Base-by-base conservation (phyloP, 2,113 vertebrate species). In the Mohoua ochrocephala region DNA sequence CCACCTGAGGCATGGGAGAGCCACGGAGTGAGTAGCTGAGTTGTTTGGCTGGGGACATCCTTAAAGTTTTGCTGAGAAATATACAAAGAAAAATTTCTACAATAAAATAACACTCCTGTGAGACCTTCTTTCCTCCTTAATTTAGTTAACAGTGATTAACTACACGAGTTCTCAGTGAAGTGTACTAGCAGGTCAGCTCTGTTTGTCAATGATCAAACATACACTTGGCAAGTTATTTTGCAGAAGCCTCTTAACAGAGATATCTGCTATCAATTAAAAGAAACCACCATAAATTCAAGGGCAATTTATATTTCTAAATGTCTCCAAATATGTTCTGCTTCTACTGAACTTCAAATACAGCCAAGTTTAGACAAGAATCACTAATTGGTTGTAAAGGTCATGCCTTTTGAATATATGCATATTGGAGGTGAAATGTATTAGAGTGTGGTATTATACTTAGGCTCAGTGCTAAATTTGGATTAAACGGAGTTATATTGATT, bases 361-460 rank as follows among this genome's bases (percentile, higher is more conserved):
- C 7, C 77, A 84, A 28, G 69, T 86, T 95, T 78, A 91, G 68
- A 68, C 49, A 89, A 88, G 84, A 95, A 80, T 86, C 78, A 90
- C 30, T 91, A 78, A 88, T 6, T 54, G 64, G 45, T 84, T 80
- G 24, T 78, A 95, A 95, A 91, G 85, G 85, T 91, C 93, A 87
- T 7, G 64, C 39, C 64, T 92, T 89, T 74, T 35, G 61, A 89
- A 93, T 70, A 76, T 14, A 59, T 63, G 18, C 44, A 64, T 74
- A 74, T 10, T 45, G 31, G 67, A 96, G 71, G 78, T 80, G 44
- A 92, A 89, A 87, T 30, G 47, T 76, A 57, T 75, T 69, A 70
- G 17, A 68, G 31, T 73, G 33, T 53, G n/a, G 67, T 78, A 60
- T 87, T 81, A 61, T 16, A 68, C 63, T 47, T 47, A 27, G 67